These are phyloP conservation scores for Manis pentadactyla DNA, from an alignment of 2,797 vertebrate species.

Conservation along the genomic window DNA sequence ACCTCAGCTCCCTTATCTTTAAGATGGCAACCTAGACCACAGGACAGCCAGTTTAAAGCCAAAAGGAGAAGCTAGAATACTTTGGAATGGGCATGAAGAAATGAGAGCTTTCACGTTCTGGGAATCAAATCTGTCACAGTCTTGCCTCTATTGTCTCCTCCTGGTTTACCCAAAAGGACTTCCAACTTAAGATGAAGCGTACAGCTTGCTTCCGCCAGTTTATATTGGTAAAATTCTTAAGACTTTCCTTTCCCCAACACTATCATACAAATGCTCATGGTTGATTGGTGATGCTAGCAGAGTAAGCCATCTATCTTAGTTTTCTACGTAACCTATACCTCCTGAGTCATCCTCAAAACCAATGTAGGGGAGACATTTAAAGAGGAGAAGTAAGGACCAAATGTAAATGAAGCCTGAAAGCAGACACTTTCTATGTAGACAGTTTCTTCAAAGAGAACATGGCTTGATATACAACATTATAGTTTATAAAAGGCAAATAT, in stretches of 20 bases:
- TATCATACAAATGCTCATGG: not conserved
- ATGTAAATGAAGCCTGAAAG: slow-evolving; percentile 1
- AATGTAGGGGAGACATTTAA: not conserved
- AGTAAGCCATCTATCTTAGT: not conserved
- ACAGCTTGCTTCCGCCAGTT: not conserved
- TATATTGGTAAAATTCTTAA: slow-evolving; percentile 16
- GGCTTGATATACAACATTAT: not conserved
- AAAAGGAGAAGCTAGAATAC: not conserved
- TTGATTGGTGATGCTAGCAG: not conserved
- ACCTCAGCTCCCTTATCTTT: not conserved
- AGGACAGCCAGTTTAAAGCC: not conserved
- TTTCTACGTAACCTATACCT: not conserved
- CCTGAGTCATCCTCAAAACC: not conserved
- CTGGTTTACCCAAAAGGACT: not conserved
- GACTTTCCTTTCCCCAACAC: not conserved
- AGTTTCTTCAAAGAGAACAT: not conserved
- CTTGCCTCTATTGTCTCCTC: not conserved
- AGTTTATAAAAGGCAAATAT: slow-evolving; percentile 14
- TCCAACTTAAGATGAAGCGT: not conserved
- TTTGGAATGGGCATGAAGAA: not conserved
- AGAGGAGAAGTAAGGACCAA: slow-evolving; percentile 1
- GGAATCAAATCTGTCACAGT: slow-evolving; percentile 1
- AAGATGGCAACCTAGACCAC: not conserved
- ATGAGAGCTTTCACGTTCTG: not conserved
- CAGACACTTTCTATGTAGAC: not conserved